phyloP scores from a whole-genome alignment of 2,113 vertebrate genomes.

The Proteles cristata region DNA sequence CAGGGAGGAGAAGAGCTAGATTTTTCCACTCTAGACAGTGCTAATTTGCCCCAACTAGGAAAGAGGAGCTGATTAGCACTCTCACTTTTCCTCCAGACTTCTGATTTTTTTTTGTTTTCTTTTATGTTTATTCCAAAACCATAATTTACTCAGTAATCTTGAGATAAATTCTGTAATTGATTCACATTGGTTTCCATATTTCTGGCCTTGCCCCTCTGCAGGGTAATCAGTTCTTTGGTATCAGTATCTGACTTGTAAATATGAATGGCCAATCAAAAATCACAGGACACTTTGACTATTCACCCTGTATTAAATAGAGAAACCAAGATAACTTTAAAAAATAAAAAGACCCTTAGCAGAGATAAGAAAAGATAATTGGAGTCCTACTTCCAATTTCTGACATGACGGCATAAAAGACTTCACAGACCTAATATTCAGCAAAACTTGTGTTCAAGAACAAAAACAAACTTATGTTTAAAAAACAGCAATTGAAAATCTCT shows the following conservation, averaged over 20 bases:
- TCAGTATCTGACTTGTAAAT: neutral
- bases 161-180: neutral
- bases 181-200: neutral
- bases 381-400: neutral
- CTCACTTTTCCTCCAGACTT: neutral
- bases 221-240: neutral
- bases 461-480: neutral
- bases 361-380: neutral
- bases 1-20: neutral
- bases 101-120: neutral
- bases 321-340: neutral
- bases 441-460: neutral
- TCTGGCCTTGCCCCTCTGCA: neutral
- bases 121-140: neutral
- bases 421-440: neutral
- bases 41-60: neutral
- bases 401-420: neutral
- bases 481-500: neutral
- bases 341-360: neutral
- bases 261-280: neutral
- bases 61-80: neutral
- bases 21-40: neutral
- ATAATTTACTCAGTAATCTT: neutral
- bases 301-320: neutral
- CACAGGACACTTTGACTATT: neutral